Conservation (phyloP, 2,797 vertebrate genomes). For the Cryptoblepharus egeriae region DNA sequence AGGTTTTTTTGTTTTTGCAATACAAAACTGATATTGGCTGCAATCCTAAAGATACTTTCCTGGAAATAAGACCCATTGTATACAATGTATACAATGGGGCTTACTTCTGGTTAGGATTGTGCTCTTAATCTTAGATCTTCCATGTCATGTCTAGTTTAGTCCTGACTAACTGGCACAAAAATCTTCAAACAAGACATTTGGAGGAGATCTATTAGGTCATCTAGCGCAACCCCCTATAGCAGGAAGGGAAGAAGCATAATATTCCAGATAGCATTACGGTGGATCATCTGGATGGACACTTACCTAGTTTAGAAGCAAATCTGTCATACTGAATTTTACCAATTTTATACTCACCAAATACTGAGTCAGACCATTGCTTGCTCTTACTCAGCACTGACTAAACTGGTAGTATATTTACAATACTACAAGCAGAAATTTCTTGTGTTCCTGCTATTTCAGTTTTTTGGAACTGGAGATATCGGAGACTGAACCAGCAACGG, state of each 20-base stretch:
- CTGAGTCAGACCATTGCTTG: background rate
- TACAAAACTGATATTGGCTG: background rate
- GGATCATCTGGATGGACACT: background rate
- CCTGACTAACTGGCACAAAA: too few species aligned
- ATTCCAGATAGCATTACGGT: background rate
- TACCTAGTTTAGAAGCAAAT: background rate
- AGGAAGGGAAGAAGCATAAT: background rate
- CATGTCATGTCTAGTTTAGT: too few species aligned
- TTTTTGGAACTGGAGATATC: background rate
- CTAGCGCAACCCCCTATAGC: too few species aligned
- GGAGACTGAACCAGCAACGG: background rate
- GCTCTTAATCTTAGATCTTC: too few species aligned
- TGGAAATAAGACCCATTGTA: too few species aligned
- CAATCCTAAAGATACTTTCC: too few species aligned
- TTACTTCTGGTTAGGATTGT: too few species aligned
- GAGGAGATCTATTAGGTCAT: too few species aligned
- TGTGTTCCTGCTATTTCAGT: background rate
- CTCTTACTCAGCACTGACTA: background rate
- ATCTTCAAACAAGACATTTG: too few species aligned
- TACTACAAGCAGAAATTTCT: background rate
- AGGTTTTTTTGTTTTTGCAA: too few species aligned
- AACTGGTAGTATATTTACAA: background rate
- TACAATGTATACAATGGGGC: too few species aligned
- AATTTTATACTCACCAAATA: too few species aligned
- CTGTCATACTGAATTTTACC: background rate